Conservation (phyloP, 2,888 invertebrate species). For the Lasius platythorax region DNA sequence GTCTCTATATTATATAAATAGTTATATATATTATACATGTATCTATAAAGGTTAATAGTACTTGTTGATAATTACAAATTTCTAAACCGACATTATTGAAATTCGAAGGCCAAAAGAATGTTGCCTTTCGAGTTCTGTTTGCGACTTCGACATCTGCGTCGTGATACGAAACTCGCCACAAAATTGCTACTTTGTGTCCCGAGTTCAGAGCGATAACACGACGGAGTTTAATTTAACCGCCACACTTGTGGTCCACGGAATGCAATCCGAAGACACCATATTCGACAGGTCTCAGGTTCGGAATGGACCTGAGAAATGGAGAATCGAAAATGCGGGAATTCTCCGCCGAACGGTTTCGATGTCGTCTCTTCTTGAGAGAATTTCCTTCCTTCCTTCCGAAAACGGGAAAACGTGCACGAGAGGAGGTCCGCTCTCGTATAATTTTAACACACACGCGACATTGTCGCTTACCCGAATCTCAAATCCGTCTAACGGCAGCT, state of each 20-base stretch:
- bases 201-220: slow-evolving; percentile 57
- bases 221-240: slow-evolving; percentile 75
- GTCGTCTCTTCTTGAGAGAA: slow-evolving; percentile 10
- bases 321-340: slow-evolving; percentile 69
- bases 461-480: background rate
- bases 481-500: background rate
- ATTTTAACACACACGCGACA: slow-evolving; percentile 24
- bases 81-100: background rate
- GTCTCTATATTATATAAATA: background rate
- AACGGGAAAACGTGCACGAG: slow-evolving; percentile 12
- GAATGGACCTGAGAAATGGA: slow-evolving; percentile 35
- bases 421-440: slow-evolving; percentile 6
- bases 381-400: background rate
- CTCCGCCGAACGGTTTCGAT: slow-evolving; percentile 25
- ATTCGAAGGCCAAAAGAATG: slow-evolving; percentile 19
- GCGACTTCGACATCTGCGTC: background rate
- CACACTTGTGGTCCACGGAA: slow-evolving; percentile 68
- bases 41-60: background rate
- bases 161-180: slow-evolving; percentile 21
- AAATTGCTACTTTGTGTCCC: slow-evolving; percentile 57
- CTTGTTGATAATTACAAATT: background rate
- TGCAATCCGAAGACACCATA: slow-evolving; percentile 66
- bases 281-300: slow-evolving; percentile 59
- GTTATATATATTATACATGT: no score
- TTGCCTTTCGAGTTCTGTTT: background rate